Evolutionary conservation across 2,797 vertebrate species (phyloP).

Genomic region (Sebastes itinus): DNA sequence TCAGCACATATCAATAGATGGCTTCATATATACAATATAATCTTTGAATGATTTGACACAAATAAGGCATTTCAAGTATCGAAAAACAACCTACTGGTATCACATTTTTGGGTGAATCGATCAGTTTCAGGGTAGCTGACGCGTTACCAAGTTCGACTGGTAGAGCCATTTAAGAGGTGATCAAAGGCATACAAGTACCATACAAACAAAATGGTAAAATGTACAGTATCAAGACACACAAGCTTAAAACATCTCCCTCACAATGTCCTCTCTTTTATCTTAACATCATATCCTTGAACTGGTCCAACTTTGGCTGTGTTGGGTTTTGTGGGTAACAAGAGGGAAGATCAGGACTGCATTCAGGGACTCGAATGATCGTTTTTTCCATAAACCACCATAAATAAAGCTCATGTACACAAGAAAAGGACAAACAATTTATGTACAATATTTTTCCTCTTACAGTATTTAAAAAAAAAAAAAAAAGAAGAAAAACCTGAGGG

Average conservation of each 20-base stretch:
- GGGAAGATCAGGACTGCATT: slow-evolving; percentile 47
- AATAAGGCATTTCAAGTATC: slow-evolving; percentile 83
- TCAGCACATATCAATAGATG: slow-evolving; percentile 67
- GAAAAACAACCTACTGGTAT: slow-evolving; percentile 66
- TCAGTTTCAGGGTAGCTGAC: slow-evolving; percentile 55
- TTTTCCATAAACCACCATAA: slow-evolving; percentile 53
- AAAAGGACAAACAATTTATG: slow-evolving; percentile 70
- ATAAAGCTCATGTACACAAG: slow-evolving; percentile 62
- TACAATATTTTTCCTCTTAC: slow-evolving; percentile 66
- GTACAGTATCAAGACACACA: slow-evolving; percentile 60
- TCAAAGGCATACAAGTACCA: slow-evolving; percentile 62
- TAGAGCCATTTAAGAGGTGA: slow-evolving; percentile 61
- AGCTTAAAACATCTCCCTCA: slow-evolving; percentile 37
- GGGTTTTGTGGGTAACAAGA: slow-evolving; percentile 36
- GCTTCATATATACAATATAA: slow-evolving; percentile 71
- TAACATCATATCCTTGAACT: background rate
- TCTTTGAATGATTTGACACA: slow-evolving; percentile 71
- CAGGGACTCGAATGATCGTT: slow-evolving; percentile 32
- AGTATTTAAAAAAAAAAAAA: slow-evolving; percentile 13
- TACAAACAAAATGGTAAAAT: slow-evolving; percentile 62
- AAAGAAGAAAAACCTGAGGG: slow-evolving; percentile 74
- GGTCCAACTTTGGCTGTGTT: slow-evolving; percentile 58
- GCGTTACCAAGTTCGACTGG: slow-evolving; percentile 37
- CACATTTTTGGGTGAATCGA: slow-evolving; percentile 69
- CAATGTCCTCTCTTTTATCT: slow-evolving; percentile 14